Conservation (phyloP, 2,113 vertebrate genomes). For the Aphyosemion australe region DNA sequence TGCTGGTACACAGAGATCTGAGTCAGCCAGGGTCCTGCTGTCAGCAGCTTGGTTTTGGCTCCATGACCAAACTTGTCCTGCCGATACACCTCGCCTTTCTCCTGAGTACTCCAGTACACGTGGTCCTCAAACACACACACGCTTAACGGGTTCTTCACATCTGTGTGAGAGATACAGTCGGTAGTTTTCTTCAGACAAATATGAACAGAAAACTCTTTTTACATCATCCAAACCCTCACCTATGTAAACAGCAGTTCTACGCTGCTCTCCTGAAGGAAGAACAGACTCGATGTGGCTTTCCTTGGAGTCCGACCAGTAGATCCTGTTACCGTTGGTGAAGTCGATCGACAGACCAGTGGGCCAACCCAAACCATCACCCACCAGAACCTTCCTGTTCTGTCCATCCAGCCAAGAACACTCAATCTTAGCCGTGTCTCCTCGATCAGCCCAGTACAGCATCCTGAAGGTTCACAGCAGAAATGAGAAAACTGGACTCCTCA, state of each 20-base stretch:
- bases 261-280: conserved; percentile 85
- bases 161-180: conserved; percentile 28
- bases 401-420: conserved; percentile 93
- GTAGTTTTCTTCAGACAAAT: too few species aligned
- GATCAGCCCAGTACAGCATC: conserved; percentile 92
- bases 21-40: conserved; percentile 74
- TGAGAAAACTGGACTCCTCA: not conserved
- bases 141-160: conserved; percentile 74
- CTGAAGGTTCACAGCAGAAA: conserved; percentile 58
- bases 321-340: conserved; percentile 86
- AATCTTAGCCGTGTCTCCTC: conserved; percentile 85
- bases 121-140: conserved; percentile 76
- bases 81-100: conserved; percentile 76
- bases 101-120: conserved; percentile 76
- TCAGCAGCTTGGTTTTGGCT: conserved; percentile 68
- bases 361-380: conserved; percentile 85
- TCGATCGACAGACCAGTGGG: conserved; percentile 91
- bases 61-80: conserved; percentile 76
- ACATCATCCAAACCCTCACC: conserved; percentile 70
- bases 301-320: conserved; percentile 95
- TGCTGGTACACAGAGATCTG: conserved; percentile 76
- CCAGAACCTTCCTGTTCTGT: conserved; percentile 81
- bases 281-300: conserved; percentile 90
- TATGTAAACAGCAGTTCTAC: conserved; percentile 78
- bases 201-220: too few species aligned